Percentiles rank a stretch among this genome's conserved stretches.
Conservation (phyloP, 2,113 vertebrate genomes). For the Origma solitaria region DNA sequence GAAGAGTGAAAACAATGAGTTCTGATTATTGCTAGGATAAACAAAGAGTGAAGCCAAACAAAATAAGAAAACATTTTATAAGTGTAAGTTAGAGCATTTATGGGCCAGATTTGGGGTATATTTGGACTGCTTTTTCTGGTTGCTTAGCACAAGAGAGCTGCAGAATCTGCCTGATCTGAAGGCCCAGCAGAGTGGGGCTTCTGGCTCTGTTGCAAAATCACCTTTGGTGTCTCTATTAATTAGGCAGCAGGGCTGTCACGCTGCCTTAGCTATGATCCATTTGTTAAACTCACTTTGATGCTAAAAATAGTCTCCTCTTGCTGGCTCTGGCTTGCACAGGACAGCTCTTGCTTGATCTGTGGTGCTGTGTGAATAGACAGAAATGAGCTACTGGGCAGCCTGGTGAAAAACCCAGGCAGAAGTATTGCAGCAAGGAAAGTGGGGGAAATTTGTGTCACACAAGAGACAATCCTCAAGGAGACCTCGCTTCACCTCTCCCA, state of each 20-base stretch:
- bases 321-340: not conserved
- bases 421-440: not conserved
- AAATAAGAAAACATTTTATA: not conserved
- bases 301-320: slow-evolving; percentile 42
- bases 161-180: not conserved
- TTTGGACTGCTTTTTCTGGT: not conserved
- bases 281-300: slow-evolving; percentile 40
- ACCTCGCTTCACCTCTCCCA: not conserved
- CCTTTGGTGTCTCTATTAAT: slow-evolving; percentile 31
- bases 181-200: not conserved
- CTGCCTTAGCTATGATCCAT: slow-evolving; percentile 19
- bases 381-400: not conserved
- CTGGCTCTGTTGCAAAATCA: slow-evolving; percentile 30
- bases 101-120: not conserved
- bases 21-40: not conserved
- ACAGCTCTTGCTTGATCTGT: not conserved
- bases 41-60: not conserved
- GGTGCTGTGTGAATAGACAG: not conserved
- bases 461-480: not conserved
- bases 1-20: not conserved
- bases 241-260: not conserved
- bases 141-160: not conserved
- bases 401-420: not conserved
- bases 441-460: not conserved
- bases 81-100: not conserved